Evolutionary conservation across 2,888 invertebrate genomes (phyloP), one percentile per base, ranked within the genome.

Genomic region (Drosophila greeni): DNA sequence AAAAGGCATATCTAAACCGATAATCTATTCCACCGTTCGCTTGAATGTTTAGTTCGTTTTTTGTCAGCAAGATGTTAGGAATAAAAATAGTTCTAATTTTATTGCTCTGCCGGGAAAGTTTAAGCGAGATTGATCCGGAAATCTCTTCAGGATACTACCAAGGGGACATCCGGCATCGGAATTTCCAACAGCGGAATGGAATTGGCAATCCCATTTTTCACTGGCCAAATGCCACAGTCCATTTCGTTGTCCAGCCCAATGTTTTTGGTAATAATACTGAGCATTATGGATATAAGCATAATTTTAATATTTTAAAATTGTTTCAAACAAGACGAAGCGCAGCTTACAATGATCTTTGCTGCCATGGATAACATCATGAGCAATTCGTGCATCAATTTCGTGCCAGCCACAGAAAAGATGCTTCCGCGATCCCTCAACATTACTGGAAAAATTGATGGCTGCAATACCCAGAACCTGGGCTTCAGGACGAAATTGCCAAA

Each of bases 391-490:
- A 5, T 47, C 3, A 9, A 2, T 3, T 47, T 31, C 14, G 5
- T 5, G 14, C 0, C 1, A 20, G 20, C 45, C 20, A 47, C 18
- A 5, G 1, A 20, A 14, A 1, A 29, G 0, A 8, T 5, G 2
- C 1, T 9, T 3, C 29, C 18, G 0, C 1, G 14, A 5, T 24
- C 55, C 0, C 18, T 55, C n/a, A n/a, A 23, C 1, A 55, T 55
- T n/a, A 36, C 18, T 5, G 54, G 34, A 1, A n/a, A 2, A 2
- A n/a, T 1, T 1, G 1, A 11, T 3, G 94, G 94, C 0, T 95
- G 95, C 82, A 93, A 93, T 92, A 93, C 94, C 12, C 91, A 91
- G 54, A 93, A 3, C 1, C 3, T 95, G 0, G 95, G 95, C 1
- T 90, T 91, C n/a, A 39, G 34, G 1, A 92, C 92, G 12, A 7